A percentile compares a stretch with the other conserved stretches of the same genome.
phyloP scores from a whole-genome alignment of 2,797 vertebrate genomes.

The Paguma larvata region DNA sequence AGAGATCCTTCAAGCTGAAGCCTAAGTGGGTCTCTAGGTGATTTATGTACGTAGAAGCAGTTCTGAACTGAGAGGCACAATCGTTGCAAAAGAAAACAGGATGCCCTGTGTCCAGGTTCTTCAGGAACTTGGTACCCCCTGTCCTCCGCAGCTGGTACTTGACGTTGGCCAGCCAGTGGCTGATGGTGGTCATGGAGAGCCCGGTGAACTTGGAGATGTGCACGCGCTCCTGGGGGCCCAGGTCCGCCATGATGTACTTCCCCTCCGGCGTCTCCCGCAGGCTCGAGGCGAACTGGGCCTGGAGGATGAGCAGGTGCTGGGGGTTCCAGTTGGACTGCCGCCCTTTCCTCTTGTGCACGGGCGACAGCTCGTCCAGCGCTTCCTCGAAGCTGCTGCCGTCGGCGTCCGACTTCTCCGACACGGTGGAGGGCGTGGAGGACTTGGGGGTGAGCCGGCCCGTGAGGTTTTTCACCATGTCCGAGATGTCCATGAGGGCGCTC shows the following conservation, averaged over 20 bases:
- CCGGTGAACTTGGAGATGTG: slow-evolving; percentile 99
- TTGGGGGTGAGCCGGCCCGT: slow-evolving; percentile 98
- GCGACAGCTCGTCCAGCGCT: slow-evolving; percentile 95
- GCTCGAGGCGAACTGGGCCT: slow-evolving; percentile 98
- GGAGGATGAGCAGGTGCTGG: slow-evolving; percentile 98
- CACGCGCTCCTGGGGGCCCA: slow-evolving; percentile 98
- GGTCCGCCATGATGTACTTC: slow-evolving; percentile 96
- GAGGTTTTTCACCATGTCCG: slow-evolving; percentile 99
- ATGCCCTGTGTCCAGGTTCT: slow-evolving; percentile 98
- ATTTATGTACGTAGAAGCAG: slow-evolving; percentile 97
- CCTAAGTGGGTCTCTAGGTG: slow-evolving; percentile 99
- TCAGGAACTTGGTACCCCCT: slow-evolving; percentile 99
- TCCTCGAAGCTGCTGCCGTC: slow-evolving; percentile 97
- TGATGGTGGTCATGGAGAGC: slow-evolving; percentile 99
- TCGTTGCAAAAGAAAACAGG: slow-evolving; percentile 99
- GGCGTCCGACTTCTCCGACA: slow-evolving; percentile 97
- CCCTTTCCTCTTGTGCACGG: slow-evolving; percentile 97
- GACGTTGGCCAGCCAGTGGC: slow-evolving; percentile 99
- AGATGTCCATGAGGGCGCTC: slow-evolving; percentile 99
- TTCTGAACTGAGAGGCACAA: slow-evolving; percentile 99
- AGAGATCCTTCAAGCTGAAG: slow-evolving; percentile 98
- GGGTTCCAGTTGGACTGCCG: slow-evolving; percentile 99
- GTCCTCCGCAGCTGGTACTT: slow-evolving; percentile 99
- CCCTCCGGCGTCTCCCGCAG: slow-evolving; percentile 96
- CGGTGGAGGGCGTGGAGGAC: slow-evolving; percentile 96